A percentile compares a stretch with the other conserved stretches of the same genome.
Evolutionary conservation across 2,797 vertebrate species (phyloP).

Genomic region (Oreochromis grahami): DNA sequence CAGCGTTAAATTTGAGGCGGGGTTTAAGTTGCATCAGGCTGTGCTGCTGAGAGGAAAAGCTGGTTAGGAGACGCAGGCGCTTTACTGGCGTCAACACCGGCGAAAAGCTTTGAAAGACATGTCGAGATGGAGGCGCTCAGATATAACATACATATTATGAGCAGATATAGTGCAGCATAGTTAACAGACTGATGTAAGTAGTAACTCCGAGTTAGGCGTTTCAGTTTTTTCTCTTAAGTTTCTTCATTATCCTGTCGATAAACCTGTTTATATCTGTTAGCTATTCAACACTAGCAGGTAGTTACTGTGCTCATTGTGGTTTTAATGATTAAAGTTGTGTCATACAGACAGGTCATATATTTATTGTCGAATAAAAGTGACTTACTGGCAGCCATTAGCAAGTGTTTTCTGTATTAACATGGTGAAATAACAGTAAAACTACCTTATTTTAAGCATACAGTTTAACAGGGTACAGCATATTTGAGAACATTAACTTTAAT

Average conservation of each 20-base stretch:
- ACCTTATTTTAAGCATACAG: not conserved
- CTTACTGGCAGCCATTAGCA: not conserved
- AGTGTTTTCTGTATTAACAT: not conserved
- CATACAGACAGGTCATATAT: not conserved
- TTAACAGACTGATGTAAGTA: not conserved
- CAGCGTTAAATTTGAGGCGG: not conserved
- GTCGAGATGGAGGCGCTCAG: not conserved
- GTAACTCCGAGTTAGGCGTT: not conserved
- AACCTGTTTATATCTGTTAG: not conserved
- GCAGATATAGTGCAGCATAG: not conserved
- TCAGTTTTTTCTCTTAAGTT: not conserved
- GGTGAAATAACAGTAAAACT: not conserved
- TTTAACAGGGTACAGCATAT: not conserved
- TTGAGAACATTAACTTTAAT: not conserved
- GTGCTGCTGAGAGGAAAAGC: not conserved
- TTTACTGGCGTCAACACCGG: not conserved
- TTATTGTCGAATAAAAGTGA: not conserved
- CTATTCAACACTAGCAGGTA: not conserved
- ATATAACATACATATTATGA: not conserved
- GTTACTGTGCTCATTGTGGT: not conserved
- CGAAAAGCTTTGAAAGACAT: not conserved
- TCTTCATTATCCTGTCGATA: not conserved
- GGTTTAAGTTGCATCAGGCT: slow-evolving; percentile 39
- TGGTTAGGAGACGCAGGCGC: not conserved
- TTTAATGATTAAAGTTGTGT: not conserved